Base-by-base conservation (phyloP, 2,888 invertebrate genomes). In the Emesis furor region DNA sequence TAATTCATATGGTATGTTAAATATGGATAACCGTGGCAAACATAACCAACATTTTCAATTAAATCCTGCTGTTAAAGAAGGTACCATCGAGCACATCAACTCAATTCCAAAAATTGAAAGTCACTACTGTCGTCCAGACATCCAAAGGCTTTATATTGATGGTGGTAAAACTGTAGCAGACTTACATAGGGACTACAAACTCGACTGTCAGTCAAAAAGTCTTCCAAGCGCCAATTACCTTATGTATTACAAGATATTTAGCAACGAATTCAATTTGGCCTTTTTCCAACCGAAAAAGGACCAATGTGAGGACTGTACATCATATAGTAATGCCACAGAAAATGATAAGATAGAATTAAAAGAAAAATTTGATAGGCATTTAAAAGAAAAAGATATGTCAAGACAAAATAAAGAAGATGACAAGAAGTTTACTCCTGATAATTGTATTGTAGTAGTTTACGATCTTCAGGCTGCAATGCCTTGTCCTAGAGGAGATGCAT, bases 91-190 rank as follows among this genome's bases (percentile, higher is more conserved):
- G 67, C 88, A 89, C 79, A 90, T 91, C 39, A 82, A 89, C 71
- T 78, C 85, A 76, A 91, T 90, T 69, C 89, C 90, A n/a, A 76
- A 87, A 71, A 84, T 90, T 74, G 88, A 86, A 76, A 89, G 89
- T 67, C 90, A 90, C 73, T 89, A 91, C 75, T 83, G 88, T 51
- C 78, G 88, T 14, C 84, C 86, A 39, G 72, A 83, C 30, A 88
- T 89, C n/a, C 76, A 67, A 55, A 83, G 76, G 75, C 85, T 89
- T 76, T 91, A 82, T 74, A 90, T 91, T 79, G 90, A 90, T 62
- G 91, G 89, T 12, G 85, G 88, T n/a, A 85, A 84, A 82, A 79
- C 86, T 55, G 73, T 91, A 51, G 82, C 88, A 10, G 24, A 86
- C 17, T 35, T 91, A 24, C 84, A 91, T 72, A 71, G 88, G 62